Conservation (phyloP, 2,888 invertebrate genomes). For the Conchocele bisecta region DNA sequence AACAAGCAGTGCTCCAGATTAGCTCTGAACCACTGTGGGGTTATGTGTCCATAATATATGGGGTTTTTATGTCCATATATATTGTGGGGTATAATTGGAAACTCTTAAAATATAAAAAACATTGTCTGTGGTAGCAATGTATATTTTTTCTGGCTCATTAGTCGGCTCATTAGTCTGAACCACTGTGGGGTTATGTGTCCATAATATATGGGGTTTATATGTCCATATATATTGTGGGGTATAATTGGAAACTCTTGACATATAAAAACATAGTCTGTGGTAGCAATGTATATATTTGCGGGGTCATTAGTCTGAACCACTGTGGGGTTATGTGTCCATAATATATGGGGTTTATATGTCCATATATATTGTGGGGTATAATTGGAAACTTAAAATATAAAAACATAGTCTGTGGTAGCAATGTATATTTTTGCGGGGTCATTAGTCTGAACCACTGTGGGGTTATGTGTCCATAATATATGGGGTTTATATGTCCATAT, state of each 20-base stretch:
- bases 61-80: too few relatives aligned
- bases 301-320: too few relatives aligned
- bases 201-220: constrained; percentile 5
- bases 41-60: too few relatives aligned
- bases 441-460: not conserved
- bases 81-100: constrained; percentile 1
- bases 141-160: too few relatives aligned
- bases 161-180: not conserved
- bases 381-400: constrained; percentile 4
- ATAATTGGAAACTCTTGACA: too few relatives aligned
- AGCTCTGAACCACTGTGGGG: too few relatives aligned
- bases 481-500: not conserved
- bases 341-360: too few relatives aligned
- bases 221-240: too few relatives aligned
- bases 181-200: constrained; percentile 8
- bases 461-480: constrained; percentile 7
- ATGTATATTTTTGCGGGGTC: constrained; percentile 5
- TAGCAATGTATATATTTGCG: too few relatives aligned
- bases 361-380: constrained; percentile 3
- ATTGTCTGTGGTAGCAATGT: not conserved
- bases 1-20: too few relatives aligned
- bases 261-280: too few relatives aligned
- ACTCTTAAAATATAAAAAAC: constrained; percentile 1
- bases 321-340: too few relatives aligned
- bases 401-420: not conserved